phyloP scores from a whole-genome alignment of 1,140 invertebrate species.

The Bombus fervidus region DNA sequence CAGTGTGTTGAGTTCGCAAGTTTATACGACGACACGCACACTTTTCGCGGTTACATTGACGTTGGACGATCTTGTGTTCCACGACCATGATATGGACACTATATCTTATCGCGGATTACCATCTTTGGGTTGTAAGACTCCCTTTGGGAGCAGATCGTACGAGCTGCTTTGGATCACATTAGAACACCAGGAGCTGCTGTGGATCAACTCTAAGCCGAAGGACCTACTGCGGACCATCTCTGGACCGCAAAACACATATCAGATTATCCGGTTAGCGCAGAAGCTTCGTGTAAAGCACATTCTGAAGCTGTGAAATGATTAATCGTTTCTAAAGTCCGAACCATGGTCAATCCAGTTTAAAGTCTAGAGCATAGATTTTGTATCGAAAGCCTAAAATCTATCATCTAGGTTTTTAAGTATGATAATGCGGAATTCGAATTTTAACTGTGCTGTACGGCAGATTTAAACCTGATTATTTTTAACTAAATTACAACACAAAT shows the following conservation, averaged over 20 bases:
- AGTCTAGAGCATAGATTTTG: not conserved
- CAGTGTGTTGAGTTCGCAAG: too few species aligned
- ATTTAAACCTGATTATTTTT: too few species aligned
- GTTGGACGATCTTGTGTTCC: not conserved
- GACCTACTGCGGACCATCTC: not conserved
- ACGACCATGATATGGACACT: not conserved
- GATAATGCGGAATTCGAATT: not conserved
- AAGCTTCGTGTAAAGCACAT: not conserved
- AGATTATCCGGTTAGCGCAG: not conserved
- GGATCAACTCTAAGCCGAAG: not conserved
- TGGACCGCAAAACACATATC: not conserved
- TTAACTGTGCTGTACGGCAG: not conserved
- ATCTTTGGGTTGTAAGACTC: not conserved
- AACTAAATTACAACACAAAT: too few species aligned
- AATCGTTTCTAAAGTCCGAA: not conserved
- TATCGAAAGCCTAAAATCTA: not conserved
- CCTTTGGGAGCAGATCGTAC: not conserved
- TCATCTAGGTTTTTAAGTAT: not conserved
- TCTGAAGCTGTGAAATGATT: not conserved
- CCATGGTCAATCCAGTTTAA: not conserved
- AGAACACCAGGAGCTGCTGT: not conserved
- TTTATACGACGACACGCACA: too few species aligned
- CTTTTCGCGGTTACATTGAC: not conserved
- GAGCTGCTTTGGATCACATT: not conserved
- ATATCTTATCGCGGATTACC: not conserved